Percentiles rank a stretch among this genome's conserved stretches.
These are phyloP conservation scores for Lacerta viridis DNA, from an alignment of 2,797 vertebrate species.

Conservation along the genomic window DNA sequence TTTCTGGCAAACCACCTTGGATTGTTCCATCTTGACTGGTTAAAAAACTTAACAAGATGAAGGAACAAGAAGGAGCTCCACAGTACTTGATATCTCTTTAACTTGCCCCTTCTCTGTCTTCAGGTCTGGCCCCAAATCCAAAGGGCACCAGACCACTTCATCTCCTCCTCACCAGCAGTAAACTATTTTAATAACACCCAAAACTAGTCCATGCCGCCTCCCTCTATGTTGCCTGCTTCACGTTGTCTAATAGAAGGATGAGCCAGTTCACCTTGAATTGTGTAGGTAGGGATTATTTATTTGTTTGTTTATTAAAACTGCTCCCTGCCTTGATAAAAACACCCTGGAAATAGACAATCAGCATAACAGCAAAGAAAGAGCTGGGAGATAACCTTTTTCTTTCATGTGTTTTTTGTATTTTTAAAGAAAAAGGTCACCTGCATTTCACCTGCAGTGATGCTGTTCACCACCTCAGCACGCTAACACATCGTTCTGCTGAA, in stretches of 20 bases:
- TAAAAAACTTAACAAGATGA: conserved; percentile 19
- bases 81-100: conserved; percentile 2
- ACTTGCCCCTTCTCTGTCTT: not conserved
- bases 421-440: not conserved
- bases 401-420: not conserved
- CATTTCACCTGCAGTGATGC: not conserved
- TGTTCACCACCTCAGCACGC: not conserved
- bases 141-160: fast-evolving
- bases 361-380: not conserved
- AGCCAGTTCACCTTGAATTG: too few species aligned
- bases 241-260: too few species aligned
- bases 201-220: too few species aligned
- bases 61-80: not conserved
- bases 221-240: not conserved
- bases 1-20: not conserved
- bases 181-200: not conserved
- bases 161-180: fast-evolving
- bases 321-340: not conserved
- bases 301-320: too few species aligned
- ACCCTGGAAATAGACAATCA: not conserved
- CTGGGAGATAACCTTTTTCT: not conserved
- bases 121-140: not conserved
- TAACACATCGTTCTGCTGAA: too few species aligned
- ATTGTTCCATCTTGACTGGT: not conserved
- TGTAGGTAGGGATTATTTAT: not conserved